Base-by-base conservation (phyloP, 1,140 invertebrate genomes). In the Polyergus mexicanus region DNA sequence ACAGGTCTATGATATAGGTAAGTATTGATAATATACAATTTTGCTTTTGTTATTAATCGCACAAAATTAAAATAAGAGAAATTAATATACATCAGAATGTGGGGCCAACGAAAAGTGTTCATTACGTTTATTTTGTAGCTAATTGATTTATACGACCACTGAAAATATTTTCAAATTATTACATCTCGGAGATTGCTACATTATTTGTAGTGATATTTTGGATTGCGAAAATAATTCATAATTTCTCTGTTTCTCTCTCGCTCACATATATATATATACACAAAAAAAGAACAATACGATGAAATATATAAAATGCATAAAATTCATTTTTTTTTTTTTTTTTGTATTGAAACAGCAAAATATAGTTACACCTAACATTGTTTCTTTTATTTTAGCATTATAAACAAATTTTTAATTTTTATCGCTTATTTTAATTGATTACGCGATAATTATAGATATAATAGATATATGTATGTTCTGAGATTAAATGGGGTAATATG, bases 1-100 rank as follows among this genome's bases (percentile, higher is more conserved):
- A 19, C 22, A 71, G 19, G 19, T 32, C 16, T 71, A 7, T 80
- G 58, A 69, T 58, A 69, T 58, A 81, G 77, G 77, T 81, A 81
- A 81, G 77, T 81, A 81, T 71, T 25, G 38, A 44, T 44, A 68
- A 56, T 47, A 44, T 22, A 69, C 41, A 69, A 47, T 47, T n/a
- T 22, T 69, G 28, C 5, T 69, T 68, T 69, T 80, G 22, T 69
- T 78, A 32, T 47, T 51, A 80, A 66, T 65, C 47, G 75, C 77
- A 80, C 25, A 69, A 71, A 44, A 71, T 60, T 38, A 66, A 38
- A 38, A 38, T 66, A 54, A 38, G 28, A 3, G 1, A 62, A 2
- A 41, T 56, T 0, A 11, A 77, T 35, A 66, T 13, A 32, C 3
- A 44, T 66, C 32, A 19, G 38, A 38, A 7, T 38, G 0, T 0